Conservation (phyloP, 2,888 invertebrate species). For the Lochmaea crataegi region DNA sequence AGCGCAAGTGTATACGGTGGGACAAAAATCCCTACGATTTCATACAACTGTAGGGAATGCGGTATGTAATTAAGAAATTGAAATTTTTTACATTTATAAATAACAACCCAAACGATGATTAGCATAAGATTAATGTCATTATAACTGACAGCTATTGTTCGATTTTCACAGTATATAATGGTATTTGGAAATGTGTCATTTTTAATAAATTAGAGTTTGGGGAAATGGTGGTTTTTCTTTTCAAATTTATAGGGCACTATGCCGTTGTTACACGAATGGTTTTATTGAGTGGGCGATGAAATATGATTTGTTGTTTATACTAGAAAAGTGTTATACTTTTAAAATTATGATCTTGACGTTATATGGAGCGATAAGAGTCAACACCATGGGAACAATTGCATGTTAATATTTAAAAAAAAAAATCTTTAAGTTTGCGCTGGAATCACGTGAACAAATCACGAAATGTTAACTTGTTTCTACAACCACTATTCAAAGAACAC, state of each 20-base stretch:
- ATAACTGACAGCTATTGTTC: slow-evolving; percentile 3
- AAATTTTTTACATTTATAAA: not conserved
- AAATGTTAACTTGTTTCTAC: too few species aligned
- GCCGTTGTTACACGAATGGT: not conserved
- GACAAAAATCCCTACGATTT: too few species aligned
- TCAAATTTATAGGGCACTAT: not conserved
- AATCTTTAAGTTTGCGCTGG: too few species aligned
- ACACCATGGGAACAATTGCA: too few species aligned
- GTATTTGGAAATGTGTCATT: not conserved
- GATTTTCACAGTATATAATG: not conserved
- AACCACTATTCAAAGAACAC: too few species aligned
- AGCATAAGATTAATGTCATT: not conserved
- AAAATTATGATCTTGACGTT: not conserved
- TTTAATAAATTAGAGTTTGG: not conserved
- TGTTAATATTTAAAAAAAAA: too few species aligned
- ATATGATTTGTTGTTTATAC: not conserved
- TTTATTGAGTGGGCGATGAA: not conserved
- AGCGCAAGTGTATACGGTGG: too few species aligned
- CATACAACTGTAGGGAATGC: too few species aligned
- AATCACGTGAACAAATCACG: too few species aligned
- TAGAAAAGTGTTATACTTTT: not conserved
- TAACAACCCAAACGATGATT: not conserved
- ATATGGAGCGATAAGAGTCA: not conserved
- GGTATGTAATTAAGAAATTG: too few species aligned
- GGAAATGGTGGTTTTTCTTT: not conserved